Evolutionary conservation across 2,797 vertebrate species (phyloP).

Genomic region (Ispidina lecontei): DNA sequence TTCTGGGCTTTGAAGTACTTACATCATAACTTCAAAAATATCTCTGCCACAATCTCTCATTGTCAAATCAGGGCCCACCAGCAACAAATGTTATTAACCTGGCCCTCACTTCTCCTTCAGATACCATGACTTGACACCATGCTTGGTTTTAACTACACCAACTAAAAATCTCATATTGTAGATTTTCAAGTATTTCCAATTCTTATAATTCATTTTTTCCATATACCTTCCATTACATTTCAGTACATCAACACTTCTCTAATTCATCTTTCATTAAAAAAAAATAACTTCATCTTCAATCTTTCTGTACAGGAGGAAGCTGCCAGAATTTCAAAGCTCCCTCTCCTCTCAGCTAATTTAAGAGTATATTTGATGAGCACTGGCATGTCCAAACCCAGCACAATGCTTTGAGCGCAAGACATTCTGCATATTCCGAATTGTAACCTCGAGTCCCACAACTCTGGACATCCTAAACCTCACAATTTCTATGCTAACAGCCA

Average conservation of each 20-base stretch:
- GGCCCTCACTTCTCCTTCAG: not conserved
- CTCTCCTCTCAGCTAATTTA: not conserved
- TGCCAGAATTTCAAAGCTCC: not conserved
- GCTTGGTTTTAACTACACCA: not conserved
- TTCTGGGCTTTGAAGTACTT: conserved; percentile 10
- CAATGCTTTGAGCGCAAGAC: not conserved
- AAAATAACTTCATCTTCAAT: not conserved
- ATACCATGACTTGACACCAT: not conserved
- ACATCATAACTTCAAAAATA: not conserved
- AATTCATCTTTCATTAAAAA: not conserved
- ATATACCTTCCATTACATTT: not conserved
- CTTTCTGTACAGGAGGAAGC: not conserved
- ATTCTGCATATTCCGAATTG: not conserved
- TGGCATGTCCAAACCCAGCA: not conserved
- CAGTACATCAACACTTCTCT: not conserved
- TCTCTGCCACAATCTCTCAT: not conserved
- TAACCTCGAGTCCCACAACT: not conserved
- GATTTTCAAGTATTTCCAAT: not conserved
- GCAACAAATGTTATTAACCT: not conserved
- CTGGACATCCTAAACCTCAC: not conserved
- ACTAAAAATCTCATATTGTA: not conserved
- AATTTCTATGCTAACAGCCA: not conserved
- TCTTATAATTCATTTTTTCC: not conserved
- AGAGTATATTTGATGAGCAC: not conserved
- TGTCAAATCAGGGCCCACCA: not conserved